These are phyloP conservation scores for Heliconius hermathena DNA, from an alignment of 1,140 invertebrate species.

Conservation along the genomic window DNA sequence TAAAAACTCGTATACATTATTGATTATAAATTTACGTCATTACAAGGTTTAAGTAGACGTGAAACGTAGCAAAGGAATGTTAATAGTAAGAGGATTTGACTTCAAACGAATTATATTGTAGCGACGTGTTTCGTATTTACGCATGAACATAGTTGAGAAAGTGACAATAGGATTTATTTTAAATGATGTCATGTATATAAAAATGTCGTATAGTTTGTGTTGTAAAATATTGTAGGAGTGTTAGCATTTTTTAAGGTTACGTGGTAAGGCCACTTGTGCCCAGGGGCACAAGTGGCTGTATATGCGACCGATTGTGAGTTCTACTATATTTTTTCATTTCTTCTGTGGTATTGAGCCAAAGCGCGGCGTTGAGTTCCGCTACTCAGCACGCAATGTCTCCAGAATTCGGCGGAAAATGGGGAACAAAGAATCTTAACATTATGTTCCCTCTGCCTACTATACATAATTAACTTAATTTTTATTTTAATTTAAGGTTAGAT, in stretches of 20 bases:
- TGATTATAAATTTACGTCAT: background rate
- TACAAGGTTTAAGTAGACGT: conserved; percentile 9
- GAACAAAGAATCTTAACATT: no score
- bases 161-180: background rate
- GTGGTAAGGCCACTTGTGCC: no score
- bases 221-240: background rate
- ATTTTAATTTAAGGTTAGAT: background rate
- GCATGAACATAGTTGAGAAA: background rate
- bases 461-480: no score
- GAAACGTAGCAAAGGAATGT: background rate
- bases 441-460: no score
- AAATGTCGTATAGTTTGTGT: background rate
- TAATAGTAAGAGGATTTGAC: conserved; percentile 20
- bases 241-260: background rate
- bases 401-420: no score
- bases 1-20: background rate
- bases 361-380: no score
- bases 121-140: conserved; percentile 10
- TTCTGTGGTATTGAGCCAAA: no score
- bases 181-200: background rate
- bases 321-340: no score
- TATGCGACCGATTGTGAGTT: no score
- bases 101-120: conserved; percentile 17
- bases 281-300: no score
- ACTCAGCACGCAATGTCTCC: no score